These are phyloP conservation scores for Clamator glandarius DNA, from an alignment of 2,797 vertebrate genomes.

Conservation along the genomic window DNA sequence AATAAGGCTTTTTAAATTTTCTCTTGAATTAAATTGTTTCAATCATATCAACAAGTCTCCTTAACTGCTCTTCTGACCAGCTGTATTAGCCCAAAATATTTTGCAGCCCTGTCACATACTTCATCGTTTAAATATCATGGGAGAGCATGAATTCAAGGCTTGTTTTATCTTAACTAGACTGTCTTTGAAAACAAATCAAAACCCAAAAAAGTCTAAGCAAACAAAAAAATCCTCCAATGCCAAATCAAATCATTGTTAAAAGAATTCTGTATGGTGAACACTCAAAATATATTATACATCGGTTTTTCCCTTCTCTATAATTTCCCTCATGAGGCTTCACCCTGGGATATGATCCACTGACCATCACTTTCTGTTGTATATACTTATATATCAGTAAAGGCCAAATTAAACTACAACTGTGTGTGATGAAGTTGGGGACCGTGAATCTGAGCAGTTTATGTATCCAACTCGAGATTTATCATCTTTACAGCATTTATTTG, in stretches of 20 bases:
- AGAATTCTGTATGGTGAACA: background rate
- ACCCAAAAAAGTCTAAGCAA: rapidly evolving
- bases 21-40: background rate
- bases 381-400: background rate
- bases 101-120: background rate
- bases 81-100: background rate
- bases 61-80: background rate
- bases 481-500: conserved; percentile 59
- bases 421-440: background rate
- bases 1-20: background rate
- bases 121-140: background rate
- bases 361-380: background rate
- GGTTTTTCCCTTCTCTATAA: background rate
- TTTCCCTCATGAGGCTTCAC: background rate
- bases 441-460: background rate
- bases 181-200: background rate
- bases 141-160: background rate
- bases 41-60: background rate
- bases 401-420: conserved; percentile 12
- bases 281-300: background rate
- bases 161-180: background rate
- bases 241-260: background rate
- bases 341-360: background rate
- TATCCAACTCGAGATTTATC: conserved; percentile 52
- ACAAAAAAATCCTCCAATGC: background rate